These are phyloP conservation scores for Acanthococcus lagerstroemiae DNA, from an alignment of 2,888 invertebrate species.

Conservation along the genomic window DNA sequence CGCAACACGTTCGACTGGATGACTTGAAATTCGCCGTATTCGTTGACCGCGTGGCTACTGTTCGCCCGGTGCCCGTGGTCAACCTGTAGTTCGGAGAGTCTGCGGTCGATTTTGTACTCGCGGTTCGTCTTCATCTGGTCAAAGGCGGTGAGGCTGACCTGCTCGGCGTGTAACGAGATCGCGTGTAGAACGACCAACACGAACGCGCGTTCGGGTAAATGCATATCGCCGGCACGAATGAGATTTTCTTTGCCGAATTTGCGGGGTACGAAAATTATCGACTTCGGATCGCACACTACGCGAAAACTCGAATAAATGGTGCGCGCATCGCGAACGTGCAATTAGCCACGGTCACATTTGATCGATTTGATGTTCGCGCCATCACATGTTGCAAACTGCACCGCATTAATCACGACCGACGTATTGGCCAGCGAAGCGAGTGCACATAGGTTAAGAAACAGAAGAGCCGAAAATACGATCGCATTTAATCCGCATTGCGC, in stretches of 20 bases:
- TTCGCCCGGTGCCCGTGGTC: background rate
- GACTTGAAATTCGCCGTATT: background rate
- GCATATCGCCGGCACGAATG: too few relatives aligned
- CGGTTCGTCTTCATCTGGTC: background rate
- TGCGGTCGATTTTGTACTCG: background rate
- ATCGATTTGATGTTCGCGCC: background rate
- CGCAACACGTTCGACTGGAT: conserved; percentile 1
- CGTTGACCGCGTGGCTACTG: background rate
- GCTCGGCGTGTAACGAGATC: too few relatives aligned
- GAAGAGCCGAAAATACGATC: background rate
- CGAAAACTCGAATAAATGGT: background rate
- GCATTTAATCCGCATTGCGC: background rate
- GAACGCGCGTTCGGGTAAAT: too few relatives aligned
- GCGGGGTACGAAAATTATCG: too few relatives aligned
- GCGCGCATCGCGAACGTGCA: too few relatives aligned
- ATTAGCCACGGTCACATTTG: background rate
- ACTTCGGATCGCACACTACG: too few relatives aligned
- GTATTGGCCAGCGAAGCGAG: background rate
- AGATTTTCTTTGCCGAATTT: too few relatives aligned
- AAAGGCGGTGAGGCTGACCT: background rate
- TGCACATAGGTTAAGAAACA: background rate
- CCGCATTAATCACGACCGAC: background rate
- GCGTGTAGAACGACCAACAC: too few relatives aligned
- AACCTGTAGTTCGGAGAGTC: background rate
- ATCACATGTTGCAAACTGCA: background rate